Base-by-base conservation (phyloP, 2,888 invertebrate genomes). In the Drosophila pseudotalamancana region DNA sequence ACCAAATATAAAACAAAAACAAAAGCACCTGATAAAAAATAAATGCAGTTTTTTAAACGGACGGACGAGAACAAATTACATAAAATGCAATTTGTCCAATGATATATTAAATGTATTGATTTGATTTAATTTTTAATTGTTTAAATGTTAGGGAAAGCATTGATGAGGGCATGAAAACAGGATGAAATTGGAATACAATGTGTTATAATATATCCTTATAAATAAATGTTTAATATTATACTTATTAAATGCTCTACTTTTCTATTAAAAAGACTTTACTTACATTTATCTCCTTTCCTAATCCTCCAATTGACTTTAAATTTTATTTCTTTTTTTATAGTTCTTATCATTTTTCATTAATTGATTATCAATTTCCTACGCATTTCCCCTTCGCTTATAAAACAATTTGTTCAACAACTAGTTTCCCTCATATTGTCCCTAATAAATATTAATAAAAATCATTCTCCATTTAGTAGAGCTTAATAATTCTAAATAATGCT, bases 81-180 rank as follows among this genome's bases (percentile, higher is more conserved):
- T 51, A 61, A 70, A 60, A 61, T 67, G 43, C 43, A 50, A 59
- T 42, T 40, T 54, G 45, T 65, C 34, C 48, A 61, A 60, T 61
- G 48, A 61, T 48, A 71, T 56, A 79, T 79, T 60, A 12, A 49
- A 79, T 85, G 67, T 69, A 69, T 67, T 61, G 67, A 59, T 65
- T 72, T 72, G 54, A 67, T 76, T 82, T 60, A 19, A 63, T 65
- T 65, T 54, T 39, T 39, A 55, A 65, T 57, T 27, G 12, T 29
- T 50, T 40, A 50, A 59, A 54, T 37, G 42, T 21, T 6, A 34
- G 45, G 12, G 4, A 25, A 18, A 9, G 45, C 14, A 16, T 39
- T 39, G 19, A 25, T 27, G 21, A 11, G 0, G 18, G 16, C 11
- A n/a, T 16, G n/a, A 4, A 29, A 29, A 18, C 16, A 11, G 4